Percentiles rank a stretch among this genome's conserved stretches.
Conservation (phyloP, 2,113 vertebrate species). For the Triplophysa siluroides region DNA sequence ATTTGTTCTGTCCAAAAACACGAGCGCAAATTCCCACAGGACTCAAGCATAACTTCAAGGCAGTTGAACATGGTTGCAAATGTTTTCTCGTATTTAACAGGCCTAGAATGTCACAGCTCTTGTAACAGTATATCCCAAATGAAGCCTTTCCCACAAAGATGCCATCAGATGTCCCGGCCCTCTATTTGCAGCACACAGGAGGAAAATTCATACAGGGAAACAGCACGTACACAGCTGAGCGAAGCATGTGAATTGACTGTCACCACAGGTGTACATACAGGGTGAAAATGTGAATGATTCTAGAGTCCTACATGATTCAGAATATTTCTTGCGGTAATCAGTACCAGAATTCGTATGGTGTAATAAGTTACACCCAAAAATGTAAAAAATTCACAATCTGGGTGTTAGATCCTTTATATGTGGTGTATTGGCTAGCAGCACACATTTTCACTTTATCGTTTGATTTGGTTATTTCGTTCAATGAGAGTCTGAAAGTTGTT, state of each 20-base stretch:
- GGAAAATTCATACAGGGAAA: constrained; percentile 21
- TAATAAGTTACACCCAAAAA: too few species aligned
- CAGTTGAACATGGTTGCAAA: constrained; percentile 55
- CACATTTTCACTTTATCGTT: background rate
- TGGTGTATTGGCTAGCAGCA: background rate
- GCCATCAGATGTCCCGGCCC: constrained; percentile 25
- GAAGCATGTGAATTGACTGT: constrained; percentile 13
- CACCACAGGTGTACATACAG: background rate
- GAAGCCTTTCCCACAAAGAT: constrained; percentile 25
- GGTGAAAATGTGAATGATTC: too few species aligned
- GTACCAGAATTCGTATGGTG: too few species aligned
- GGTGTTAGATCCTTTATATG: background rate
- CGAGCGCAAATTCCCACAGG: constrained; percentile 18
- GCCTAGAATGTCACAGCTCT: constrained; percentile 65
- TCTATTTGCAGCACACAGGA: constrained; percentile 41
- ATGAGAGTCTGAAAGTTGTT: background rate
- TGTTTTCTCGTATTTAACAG: constrained; percentile 58
- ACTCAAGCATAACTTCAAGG: constrained; percentile 1
- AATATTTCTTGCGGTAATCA: too few species aligned
- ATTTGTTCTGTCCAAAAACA: background rate
- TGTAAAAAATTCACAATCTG: background rate
- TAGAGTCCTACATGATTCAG: too few species aligned
- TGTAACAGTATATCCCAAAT: constrained; percentile 60
- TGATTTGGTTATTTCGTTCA: background rate
- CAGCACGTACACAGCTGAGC: constrained; percentile 25